Evolutionary conservation across 2,113 vertebrate species (phyloP).

Genomic region (Phoxinus phoxinus): DNA sequence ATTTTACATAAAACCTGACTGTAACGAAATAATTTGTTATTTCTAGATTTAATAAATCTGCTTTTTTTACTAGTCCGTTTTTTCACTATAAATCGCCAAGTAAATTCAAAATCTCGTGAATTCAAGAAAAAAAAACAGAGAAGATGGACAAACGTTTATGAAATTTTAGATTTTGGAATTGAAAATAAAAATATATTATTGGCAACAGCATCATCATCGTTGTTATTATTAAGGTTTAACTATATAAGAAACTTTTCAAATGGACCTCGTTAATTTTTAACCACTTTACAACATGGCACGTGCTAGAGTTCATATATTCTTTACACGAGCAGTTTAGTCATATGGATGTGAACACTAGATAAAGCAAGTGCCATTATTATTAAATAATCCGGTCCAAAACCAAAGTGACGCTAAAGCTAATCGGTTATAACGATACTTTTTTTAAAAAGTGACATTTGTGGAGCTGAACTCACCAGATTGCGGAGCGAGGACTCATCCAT

Average conservation of each 20-base stretch:
- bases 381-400: neutral
- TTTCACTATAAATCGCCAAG: neutral
- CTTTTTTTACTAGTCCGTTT: neutral
- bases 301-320: neutral
- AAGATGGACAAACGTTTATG: neutral
- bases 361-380: neutral
- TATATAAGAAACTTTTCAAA: neutral
- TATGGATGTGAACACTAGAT: neutral
- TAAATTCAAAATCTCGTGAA: no score
- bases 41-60: neutral
- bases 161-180: neutral
- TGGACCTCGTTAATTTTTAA: neutral
- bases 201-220: neutral
- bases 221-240: neutral
- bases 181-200: neutral
- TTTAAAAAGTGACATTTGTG: neutral
- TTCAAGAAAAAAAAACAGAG: no score
- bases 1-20: neutral
- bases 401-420: neutral
- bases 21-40: neutral
- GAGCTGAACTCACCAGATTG: slow-evolving; percentile 49
- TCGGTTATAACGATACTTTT: neutral
- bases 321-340: neutral
- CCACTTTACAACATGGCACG: neutral
- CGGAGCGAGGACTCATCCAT: slow-evolving; percentile 56